phyloP scores from a whole-genome alignment of 2,797 vertebrate genomes.

The Oreortyx pictus region DNA sequence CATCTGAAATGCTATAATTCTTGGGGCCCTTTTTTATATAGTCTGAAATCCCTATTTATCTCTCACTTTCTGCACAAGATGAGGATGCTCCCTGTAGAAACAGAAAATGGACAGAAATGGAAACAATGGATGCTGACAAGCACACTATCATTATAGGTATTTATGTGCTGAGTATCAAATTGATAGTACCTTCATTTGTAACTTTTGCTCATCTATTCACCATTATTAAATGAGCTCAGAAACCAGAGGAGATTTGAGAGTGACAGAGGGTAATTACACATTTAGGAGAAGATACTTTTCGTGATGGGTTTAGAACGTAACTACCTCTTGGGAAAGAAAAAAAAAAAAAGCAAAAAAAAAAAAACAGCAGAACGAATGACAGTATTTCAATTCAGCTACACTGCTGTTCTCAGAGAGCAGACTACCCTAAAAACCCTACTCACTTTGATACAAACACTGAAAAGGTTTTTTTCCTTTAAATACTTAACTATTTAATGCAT shows the following conservation, averaged over 20 bases:
- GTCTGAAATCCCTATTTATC: slow-evolving; percentile 63
- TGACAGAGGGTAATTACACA: slow-evolving; percentile 83
- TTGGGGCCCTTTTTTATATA: slow-evolving; percentile 36
- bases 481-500: background rate
- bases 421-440: background rate
- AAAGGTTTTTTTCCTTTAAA: background rate
- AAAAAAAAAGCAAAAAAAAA: too few relatives aligned
- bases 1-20: slow-evolving; percentile 19
- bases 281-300: slow-evolving; percentile 79
- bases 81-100: slow-evolving; percentile 61
- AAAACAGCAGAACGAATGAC: slow-evolving; percentile 34
- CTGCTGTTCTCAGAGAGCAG: slow-evolving; percentile 14
- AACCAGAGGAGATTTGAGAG: slow-evolving; percentile 79
- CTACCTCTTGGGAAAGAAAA: slow-evolving; percentile 51
- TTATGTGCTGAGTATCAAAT: slow-evolving; percentile 80
- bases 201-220: slow-evolving; percentile 81
- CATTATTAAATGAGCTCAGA: slow-evolving; percentile 82
- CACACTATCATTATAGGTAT: slow-evolving; percentile 81
- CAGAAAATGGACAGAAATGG: slow-evolving; percentile 75
- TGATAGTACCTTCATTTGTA: slow-evolving; percentile 82
- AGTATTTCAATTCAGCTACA: slow-evolving; percentile 42
- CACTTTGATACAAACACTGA: background rate
- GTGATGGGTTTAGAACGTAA: slow-evolving; percentile 75
- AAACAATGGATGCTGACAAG: slow-evolving; percentile 81
- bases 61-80: slow-evolving; percentile 61